Percentiles rank a stretch among this genome's conserved stretches.
phyloP scores from a whole-genome alignment of 2,113 vertebrate species.

The Pluvianellus socialis region DNA sequence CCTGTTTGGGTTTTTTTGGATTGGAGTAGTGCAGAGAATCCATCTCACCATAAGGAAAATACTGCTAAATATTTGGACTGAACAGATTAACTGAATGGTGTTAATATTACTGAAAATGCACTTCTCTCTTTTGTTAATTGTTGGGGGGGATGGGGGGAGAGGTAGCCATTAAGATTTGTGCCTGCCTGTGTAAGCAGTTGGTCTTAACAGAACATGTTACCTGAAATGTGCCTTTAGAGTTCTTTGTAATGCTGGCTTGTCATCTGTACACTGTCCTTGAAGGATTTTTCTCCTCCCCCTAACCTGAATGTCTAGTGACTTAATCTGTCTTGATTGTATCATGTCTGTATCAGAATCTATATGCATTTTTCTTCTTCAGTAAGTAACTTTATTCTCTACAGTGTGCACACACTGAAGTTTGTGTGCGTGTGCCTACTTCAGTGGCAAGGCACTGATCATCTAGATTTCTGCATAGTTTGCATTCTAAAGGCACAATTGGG shows the following conservation, averaged over 20 bases:
- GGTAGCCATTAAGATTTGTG: slow-evolving; percentile 67
- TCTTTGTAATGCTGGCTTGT: slow-evolving; percentile 31
- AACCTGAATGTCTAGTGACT: slow-evolving; percentile 30
- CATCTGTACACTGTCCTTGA: neutral
- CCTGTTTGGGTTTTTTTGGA: slow-evolving; percentile 64
- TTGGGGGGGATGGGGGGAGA: neutral
- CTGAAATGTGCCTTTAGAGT: slow-evolving; percentile 76
- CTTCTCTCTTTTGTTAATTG: slow-evolving; percentile 73
- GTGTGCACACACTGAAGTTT: neutral
- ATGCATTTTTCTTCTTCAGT: neutral
- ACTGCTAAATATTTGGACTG: slow-evolving; percentile 72
- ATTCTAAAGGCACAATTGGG: slow-evolving; percentile 75
- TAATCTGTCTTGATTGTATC: neutral
- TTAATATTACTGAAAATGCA: slow-evolving; percentile 73
- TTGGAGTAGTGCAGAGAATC: slow-evolving; percentile 75
- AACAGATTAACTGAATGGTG: slow-evolving; percentile 68
- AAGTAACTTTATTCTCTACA: neutral
- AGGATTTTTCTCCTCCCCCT: neutral
- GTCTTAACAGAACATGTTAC: slow-evolving; percentile 68
- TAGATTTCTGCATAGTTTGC: neutral
- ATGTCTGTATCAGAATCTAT: neutral
- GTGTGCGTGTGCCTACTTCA: neutral
- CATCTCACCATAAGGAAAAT: slow-evolving; percentile 68
- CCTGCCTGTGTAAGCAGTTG: slow-evolving; percentile 67
- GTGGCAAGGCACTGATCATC: neutral